These are phyloP conservation scores for Pampus argenteus DNA, from an alignment of 2,797 vertebrate species.

Conservation along the genomic window DNA sequence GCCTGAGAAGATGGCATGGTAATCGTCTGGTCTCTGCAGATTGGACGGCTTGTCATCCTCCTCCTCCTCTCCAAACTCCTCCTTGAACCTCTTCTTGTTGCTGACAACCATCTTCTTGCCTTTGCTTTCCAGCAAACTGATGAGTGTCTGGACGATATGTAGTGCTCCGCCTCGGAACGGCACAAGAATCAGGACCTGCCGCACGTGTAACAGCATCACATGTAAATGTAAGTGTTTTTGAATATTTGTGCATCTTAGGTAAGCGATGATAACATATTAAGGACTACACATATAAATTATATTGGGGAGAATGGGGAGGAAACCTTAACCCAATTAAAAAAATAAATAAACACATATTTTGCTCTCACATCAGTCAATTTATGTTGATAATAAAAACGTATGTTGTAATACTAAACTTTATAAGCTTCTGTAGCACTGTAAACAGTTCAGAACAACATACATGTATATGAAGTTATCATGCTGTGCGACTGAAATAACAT, in stretches of 20 bases:
- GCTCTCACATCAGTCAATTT: too few relatives aligned
- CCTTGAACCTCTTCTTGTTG: conserved; percentile 96
- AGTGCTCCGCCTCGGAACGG: conserved; percentile 92
- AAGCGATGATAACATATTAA: not conserved
- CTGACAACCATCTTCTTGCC: conserved; percentile 92
- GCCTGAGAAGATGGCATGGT: conserved; percentile 92
- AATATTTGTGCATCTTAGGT: not conserved
- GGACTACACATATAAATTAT: not conserved
- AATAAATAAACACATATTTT: too few relatives aligned
- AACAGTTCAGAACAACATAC: too few relatives aligned
- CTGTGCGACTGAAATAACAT: too few relatives aligned
- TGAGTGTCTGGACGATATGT: conserved; percentile 89
- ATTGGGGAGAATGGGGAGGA: too few relatives aligned
- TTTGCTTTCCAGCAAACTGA: conserved; percentile 89
- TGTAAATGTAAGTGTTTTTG: not conserved
- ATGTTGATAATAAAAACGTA: too few relatives aligned
- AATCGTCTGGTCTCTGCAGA: conserved; percentile 93
- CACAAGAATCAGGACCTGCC: conserved; percentile 93
- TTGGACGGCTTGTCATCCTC: conserved; percentile 87
- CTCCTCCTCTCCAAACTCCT: conserved; percentile 90
- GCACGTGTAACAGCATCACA: not conserved
- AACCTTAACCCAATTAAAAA: too few relatives aligned
- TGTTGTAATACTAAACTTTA: too few relatives aligned
- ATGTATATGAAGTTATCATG: too few relatives aligned
- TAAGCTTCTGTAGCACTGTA: too few relatives aligned